Percentiles rank a stretch among this genome's conserved stretches.
Evolutionary conservation across 2,888 invertebrate genomes (phyloP).

Genomic region (Synergus laeviventris): DNA sequence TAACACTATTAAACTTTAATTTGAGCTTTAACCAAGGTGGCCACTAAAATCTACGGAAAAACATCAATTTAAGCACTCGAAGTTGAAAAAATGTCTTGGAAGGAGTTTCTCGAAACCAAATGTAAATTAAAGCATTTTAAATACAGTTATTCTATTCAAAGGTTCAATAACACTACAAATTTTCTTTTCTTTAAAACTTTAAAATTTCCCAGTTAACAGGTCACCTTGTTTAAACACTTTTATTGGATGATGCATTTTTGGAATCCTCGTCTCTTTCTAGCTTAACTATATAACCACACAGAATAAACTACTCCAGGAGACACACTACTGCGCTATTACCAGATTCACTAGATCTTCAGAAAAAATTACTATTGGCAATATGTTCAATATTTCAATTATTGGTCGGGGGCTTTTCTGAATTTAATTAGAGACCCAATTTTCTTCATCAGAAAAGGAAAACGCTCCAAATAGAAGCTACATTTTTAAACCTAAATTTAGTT

Average conservation of each 20-base stretch:
- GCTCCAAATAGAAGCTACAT: not conserved
- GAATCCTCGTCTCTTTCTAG: not conserved
- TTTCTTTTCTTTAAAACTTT: no score
- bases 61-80: no score
- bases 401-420: not conserved
- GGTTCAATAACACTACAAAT: no score
- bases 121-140: no score
- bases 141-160: no score
- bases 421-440: not conserved
- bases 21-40: not conserved
- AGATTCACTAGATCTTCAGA: not conserved
- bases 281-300: not conserved
- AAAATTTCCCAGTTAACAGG: no score
- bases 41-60: no score
- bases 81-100: no score
- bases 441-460: not conserved
- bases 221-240: not conserved
- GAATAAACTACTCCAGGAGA: not conserved
- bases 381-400: not conserved
- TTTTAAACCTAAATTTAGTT: not conserved
- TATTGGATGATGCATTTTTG: not conserved
- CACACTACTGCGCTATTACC: not conserved
- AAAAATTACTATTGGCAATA: not conserved
- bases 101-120: no score
- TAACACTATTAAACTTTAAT: not conserved